phyloP scores from a whole-genome alignment of 2,113 vertebrate genomes.

The Pomatostomus ruficeps region DNA sequence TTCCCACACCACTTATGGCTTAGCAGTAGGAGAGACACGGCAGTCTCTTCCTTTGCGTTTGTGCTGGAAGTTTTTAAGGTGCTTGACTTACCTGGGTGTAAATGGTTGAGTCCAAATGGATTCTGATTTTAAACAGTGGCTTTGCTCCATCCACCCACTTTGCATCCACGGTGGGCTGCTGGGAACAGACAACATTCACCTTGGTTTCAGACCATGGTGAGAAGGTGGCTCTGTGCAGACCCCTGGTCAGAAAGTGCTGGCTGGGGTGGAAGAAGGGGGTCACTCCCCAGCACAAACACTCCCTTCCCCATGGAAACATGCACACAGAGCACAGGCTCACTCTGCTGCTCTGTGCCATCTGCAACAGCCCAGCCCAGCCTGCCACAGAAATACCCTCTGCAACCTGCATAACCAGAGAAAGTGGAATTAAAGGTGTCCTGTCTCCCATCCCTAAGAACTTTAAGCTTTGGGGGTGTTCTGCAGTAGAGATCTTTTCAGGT shows the following conservation, averaged over 20 bases:
- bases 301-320: rapidly evolving
- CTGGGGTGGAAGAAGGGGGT: neutral
- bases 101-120: conserved; percentile 87
- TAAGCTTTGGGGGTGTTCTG: neutral
- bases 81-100: conserved; percentile 84
- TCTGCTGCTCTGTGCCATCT: neutral
- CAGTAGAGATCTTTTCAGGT: neutral
- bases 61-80: neutral
- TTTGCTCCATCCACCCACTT: conserved; percentile 97
- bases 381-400: neutral
- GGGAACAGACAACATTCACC: conserved; percentile 34
- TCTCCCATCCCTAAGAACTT: neutral
- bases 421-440: neutral
- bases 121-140: conserved; percentile 87
- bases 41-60: neutral
- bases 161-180: conserved; percentile 79
- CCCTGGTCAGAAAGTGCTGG: neutral
- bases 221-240: neutral
- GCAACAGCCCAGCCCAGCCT: neutral
- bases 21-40: neutral
- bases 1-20: neutral
- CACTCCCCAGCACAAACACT: neutral
- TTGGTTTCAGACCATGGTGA: neutral
- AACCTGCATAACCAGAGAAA: neutral
- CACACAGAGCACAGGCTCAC: rapidly evolving